A percentile compares a stretch with the other conserved stretches of the same genome.
Conservation (phyloP, 92 coral and sea anemone genomes). For the Siderastrea siderea region DNA sequence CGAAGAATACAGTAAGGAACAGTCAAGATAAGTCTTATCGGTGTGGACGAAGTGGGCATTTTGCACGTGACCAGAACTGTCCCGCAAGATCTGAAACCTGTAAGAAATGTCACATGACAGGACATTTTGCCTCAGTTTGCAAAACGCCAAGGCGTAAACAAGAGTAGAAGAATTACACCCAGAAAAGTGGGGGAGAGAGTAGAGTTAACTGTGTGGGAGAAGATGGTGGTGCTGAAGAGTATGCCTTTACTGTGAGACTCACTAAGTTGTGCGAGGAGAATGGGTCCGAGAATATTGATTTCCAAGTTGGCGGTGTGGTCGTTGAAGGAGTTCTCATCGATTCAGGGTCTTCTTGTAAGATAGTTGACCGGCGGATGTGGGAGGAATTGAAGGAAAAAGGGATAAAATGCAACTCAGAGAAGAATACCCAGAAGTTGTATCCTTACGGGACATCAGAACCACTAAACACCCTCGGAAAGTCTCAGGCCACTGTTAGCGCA, state of each 20-base stretch:
- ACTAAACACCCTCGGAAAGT: slow-evolving; percentile 42
- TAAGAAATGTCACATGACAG: slow-evolving; percentile 26
- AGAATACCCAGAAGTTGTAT: slow-evolving; percentile 29
- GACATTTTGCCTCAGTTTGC: background rate
- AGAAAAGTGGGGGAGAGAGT: slow-evolving; percentile 16
- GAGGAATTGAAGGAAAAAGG: slow-evolving; percentile 49
- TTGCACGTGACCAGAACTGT: slow-evolving; percentile 38
- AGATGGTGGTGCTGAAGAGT: slow-evolving; percentile 42
- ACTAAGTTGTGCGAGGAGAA: background rate
- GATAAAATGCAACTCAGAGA: slow-evolving; percentile 50
- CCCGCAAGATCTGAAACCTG: slow-evolving; percentile 53
- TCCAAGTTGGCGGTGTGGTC: slow-evolving; percentile 56
- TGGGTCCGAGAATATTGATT: slow-evolving; percentile 36
- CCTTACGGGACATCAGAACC: slow-evolving; percentile 49
- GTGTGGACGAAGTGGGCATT: slow-evolving; percentile 39
- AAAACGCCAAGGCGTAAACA: slow-evolving; percentile 15
- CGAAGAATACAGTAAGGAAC: background rate
- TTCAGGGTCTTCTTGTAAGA: slow-evolving; percentile 63
- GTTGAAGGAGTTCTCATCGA: slow-evolving; percentile 48
- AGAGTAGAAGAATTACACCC: background rate
- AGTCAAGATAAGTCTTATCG: slow-evolving; percentile 28
- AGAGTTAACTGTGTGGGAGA: slow-evolving; percentile 13
- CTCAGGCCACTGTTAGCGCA: slow-evolving; percentile 7
- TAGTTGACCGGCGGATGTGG: slow-evolving; percentile 46
- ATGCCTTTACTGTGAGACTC: slow-evolving; percentile 35